Evolutionary conservation across 2,113 vertebrate species (phyloP).

Genomic region (Barnardius zonarius): DNA sequence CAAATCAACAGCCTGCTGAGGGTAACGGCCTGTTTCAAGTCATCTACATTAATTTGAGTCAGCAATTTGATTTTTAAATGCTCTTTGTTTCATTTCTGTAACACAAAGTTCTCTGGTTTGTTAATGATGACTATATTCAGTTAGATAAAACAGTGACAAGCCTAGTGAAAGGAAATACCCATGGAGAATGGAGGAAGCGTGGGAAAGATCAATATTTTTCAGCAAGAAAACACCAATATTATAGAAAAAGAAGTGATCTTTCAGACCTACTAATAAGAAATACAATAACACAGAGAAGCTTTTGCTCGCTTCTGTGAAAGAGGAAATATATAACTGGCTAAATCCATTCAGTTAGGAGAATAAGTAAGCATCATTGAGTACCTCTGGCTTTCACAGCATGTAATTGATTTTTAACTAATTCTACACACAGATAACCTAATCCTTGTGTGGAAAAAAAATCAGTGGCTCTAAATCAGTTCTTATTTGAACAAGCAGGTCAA

Average conservation of each 20-base stretch:
- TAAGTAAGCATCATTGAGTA: neutral
- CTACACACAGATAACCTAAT: neutral
- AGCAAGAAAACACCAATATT: neutral
- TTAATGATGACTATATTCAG: neutral
- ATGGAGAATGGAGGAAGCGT: neutral
- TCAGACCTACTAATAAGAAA: neutral
- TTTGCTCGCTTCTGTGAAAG: neutral
- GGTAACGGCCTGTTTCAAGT: neutral
- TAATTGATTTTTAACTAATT: conserved; percentile 36
- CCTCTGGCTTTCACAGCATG: neutral
- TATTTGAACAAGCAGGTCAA: neutral
- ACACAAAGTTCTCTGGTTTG: neutral
- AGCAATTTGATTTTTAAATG: neutral
- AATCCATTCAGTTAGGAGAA: neutral
- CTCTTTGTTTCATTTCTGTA: neutral
- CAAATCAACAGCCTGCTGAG: neutral
- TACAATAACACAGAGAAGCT: neutral
- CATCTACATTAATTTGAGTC: neutral
- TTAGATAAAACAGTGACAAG: neutral
- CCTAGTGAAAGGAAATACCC: neutral
- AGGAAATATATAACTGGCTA: neutral
- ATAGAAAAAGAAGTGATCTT: neutral
- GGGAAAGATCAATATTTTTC: neutral
- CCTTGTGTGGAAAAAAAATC: neutral
- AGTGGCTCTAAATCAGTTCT: neutral